These are phyloP conservation scores for Ciconia nigra DNA, from an alignment of 2,797 vertebrate species.

Conservation along the genomic window DNA sequence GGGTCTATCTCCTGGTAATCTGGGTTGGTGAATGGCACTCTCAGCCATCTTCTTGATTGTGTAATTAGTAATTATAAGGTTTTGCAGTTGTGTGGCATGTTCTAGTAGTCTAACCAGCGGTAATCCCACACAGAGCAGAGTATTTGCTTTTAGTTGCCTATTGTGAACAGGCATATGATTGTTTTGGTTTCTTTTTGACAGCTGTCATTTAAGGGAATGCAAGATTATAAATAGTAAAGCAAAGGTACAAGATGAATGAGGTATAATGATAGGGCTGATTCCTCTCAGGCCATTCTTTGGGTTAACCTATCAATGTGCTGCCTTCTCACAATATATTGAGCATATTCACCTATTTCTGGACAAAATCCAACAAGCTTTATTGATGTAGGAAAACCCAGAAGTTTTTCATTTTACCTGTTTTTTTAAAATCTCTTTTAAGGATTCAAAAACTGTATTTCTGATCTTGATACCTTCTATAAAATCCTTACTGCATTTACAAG, in stretches of 20 bases:
- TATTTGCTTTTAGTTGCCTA: not conserved
- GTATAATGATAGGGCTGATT: not conserved
- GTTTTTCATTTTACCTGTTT: not conserved
- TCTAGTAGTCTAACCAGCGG: not conserved
- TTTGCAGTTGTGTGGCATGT: not conserved
- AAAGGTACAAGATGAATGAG: not conserved
- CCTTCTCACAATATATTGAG: not conserved
- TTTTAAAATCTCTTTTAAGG: not conserved
- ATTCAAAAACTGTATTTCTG: not conserved
- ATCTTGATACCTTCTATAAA: not conserved
- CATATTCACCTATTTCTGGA: not conserved
- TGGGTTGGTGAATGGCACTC: not conserved
- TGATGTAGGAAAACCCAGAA: fast-evolving
- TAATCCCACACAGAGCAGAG: not conserved
- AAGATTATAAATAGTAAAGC: not conserved
- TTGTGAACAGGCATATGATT: not conserved
- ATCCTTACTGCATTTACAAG: not conserved
- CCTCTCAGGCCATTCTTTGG: not conserved
- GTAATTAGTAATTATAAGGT: not conserved
- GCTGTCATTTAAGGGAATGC: not conserved
- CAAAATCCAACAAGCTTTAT: not conserved
- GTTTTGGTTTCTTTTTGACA: not conserved
- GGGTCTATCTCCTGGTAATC: not conserved
- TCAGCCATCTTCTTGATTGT: not conserved
- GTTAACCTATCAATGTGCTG: not conserved